A percentile compares a stretch with the other conserved stretches of the same genome.
Evolutionary conservation across 2,888 invertebrate genomes (phyloP).

Genomic region (Zeuzera pyrina): DNA sequence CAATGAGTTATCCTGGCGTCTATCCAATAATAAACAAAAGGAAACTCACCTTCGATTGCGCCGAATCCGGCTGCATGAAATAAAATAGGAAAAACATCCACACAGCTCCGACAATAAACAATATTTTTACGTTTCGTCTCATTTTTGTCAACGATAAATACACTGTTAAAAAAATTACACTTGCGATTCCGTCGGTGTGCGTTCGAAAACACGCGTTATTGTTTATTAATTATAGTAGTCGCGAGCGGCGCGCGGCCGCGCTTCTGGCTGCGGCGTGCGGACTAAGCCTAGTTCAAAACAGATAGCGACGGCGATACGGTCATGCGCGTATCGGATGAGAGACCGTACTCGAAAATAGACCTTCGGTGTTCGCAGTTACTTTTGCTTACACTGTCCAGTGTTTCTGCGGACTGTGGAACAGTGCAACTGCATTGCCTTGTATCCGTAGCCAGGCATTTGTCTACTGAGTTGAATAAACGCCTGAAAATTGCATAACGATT

Average conservation of each 20-base stretch:
- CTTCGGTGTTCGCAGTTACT: conserved; percentile 33
- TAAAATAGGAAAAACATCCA: conserved; percentile 65
- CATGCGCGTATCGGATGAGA: conserved; percentile 54
- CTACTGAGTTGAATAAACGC: too few species aligned
- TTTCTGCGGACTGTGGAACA: too few species aligned
- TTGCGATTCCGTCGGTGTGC: conserved; percentile 1
- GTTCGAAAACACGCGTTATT: conserved; percentile 4
- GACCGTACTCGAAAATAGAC: conserved; percentile 46
- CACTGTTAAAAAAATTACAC: conserved; percentile 3
- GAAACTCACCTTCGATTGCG: conserved; percentile 47
- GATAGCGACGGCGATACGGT: conserved; percentile 23
- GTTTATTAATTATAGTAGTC: conserved; percentile 10
- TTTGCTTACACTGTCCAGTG: too few species aligned
- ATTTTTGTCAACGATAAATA: conserved; percentile 26
- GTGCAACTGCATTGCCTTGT: too few species aligned
- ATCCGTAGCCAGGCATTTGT: too few species aligned
- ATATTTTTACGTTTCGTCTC: conserved; percentile 61
- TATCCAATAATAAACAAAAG: conserved; percentile 7
- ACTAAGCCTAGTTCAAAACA: conserved; percentile 30
- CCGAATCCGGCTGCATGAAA: conserved; percentile 59
- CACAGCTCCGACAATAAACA: conserved; percentile 52
- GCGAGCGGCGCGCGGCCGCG: conserved; percentile 65
- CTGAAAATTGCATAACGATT: too few species aligned
- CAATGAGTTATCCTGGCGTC: conserved; percentile 8
- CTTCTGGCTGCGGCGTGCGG: conserved; percentile 47